These are phyloP conservation scores for Colossoma macropomum DNA, from an alignment of 2,113 vertebrate species.

Conservation along the genomic window DNA sequence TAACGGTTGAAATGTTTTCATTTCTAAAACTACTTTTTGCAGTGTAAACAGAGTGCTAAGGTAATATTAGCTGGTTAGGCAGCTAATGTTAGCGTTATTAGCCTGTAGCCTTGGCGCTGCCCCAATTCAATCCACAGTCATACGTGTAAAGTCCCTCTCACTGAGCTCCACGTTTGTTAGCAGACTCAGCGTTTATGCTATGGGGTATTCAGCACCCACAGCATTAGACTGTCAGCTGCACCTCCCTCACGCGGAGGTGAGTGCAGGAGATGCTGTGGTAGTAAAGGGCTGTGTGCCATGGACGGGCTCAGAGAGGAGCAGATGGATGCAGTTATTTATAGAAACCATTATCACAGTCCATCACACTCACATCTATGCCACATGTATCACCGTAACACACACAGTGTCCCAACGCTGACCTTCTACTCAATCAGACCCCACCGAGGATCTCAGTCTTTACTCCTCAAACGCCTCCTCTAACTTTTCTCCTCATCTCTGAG, in stretches of 20 bases:
- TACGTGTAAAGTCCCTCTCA: no score
- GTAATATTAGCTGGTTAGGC: no score
- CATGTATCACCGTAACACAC: conserved; percentile 51
- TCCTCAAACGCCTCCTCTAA: no score
- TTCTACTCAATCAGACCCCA: background rate
- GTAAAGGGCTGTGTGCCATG: conserved; percentile 20
- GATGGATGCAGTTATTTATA: conserved; percentile 63
- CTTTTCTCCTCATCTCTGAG: no score
- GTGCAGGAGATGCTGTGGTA: conserved; percentile 40
- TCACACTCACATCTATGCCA: conserved; percentile 59
- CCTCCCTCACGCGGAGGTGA: background rate
- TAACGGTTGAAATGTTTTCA: no score
- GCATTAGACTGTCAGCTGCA: background rate
- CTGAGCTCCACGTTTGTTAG: no score
- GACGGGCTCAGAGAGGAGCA: conserved; percentile 57
- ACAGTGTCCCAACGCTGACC: conserved; percentile 34
- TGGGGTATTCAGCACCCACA: no score
- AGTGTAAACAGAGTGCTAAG: no score
- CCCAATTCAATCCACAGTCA: no score
- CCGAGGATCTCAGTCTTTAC: background rate
- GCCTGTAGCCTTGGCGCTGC: no score
- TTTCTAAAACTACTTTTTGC: no score
- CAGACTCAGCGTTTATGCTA: background rate
- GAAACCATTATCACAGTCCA: conserved; percentile 61
- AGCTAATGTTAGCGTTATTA: no score